A percentile compares a stretch with the other conserved stretches of the same genome.
Conservation (phyloP, 2,797 vertebrate species). For the Chaunax sp. region DNA sequence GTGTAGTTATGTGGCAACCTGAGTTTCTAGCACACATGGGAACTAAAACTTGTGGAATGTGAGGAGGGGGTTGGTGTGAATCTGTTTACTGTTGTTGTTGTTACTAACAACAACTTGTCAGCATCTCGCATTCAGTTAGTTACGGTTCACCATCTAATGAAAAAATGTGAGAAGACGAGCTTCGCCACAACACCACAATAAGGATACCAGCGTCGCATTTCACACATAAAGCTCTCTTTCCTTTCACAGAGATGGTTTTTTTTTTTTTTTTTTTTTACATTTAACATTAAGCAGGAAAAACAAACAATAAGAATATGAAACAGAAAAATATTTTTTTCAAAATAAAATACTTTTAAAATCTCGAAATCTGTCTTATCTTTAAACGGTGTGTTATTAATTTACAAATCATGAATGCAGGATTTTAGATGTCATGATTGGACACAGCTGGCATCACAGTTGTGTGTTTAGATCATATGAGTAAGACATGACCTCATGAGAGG, state of each 20-base stretch:
- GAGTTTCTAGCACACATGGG: constrained; percentile 66
- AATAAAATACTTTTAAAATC: neutral
- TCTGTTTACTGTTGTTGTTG: constrained; percentile 70
- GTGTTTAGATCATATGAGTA: constrained; percentile 81
- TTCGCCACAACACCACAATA: neutral
- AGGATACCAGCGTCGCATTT: constrained; percentile 10
- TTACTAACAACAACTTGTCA: constrained; percentile 59
- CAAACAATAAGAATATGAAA: neutral
- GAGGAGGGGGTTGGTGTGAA: constrained; percentile 65
- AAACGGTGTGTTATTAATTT: constrained; percentile 47
- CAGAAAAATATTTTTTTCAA: neutral
- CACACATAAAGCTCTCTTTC: neutral
- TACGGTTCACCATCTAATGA: constrained; percentile 19
- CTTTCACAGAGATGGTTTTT: neutral
- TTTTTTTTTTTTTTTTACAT: neutral
- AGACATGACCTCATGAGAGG: constrained; percentile 80
- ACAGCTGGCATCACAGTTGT: constrained; percentile 71
- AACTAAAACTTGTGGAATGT: constrained; percentile 73
- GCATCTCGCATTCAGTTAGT: constrained; percentile 31
- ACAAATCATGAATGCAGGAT: constrained; percentile 26
- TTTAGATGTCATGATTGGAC: constrained; percentile 48
- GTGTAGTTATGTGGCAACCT: constrained; percentile 51
- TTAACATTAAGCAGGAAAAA: neutral
- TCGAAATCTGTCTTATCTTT: neutral
- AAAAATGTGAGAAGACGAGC: constrained; percentile 43